These are phyloP conservation scores for Theristus sp. DNA, from an alignment of 2,888 invertebrate genomes.

Conservation along the genomic window DNA sequence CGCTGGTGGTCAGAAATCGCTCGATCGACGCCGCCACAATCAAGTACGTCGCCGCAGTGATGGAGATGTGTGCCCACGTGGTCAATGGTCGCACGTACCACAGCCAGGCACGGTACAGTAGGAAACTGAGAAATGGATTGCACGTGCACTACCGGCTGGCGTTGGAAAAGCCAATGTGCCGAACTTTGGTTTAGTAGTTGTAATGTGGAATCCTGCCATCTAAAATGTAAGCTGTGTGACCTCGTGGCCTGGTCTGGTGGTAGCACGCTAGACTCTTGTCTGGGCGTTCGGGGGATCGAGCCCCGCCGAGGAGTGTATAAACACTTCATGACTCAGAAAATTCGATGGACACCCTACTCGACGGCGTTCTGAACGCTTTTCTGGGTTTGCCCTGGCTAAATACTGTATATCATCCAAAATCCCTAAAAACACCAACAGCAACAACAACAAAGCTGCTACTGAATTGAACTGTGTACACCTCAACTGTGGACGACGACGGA, in stretches of 20 bases:
- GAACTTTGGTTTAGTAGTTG: background rate
- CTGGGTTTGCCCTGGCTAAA: no score
- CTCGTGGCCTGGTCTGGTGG: no score
- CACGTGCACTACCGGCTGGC: background rate
- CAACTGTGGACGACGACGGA: background rate
- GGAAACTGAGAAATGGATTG: no score
- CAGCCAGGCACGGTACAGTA: constrained; percentile 16
- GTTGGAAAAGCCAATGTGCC: background rate
- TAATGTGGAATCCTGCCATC: background rate
- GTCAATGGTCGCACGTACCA: constrained; percentile 14
- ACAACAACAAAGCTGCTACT: background rate
- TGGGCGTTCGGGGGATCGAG: no score
- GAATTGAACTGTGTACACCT: background rate
- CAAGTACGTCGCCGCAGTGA: constrained; percentile 14
- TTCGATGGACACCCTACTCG: no score
- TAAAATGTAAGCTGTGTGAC: background rate
- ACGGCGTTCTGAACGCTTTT: no score
- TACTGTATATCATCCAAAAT: no score
- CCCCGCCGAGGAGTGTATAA: no score
- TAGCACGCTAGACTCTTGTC: no score
- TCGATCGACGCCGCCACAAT: constrained; percentile 20
- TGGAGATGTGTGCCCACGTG: constrained; percentile 13
- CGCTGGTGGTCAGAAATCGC: constrained; percentile 13
- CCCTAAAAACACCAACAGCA: background rate
- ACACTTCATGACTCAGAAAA: no score